Evolutionary conservation across 1,140 invertebrate species (phyloP).

Genomic region (Euschistus heros): DNA sequence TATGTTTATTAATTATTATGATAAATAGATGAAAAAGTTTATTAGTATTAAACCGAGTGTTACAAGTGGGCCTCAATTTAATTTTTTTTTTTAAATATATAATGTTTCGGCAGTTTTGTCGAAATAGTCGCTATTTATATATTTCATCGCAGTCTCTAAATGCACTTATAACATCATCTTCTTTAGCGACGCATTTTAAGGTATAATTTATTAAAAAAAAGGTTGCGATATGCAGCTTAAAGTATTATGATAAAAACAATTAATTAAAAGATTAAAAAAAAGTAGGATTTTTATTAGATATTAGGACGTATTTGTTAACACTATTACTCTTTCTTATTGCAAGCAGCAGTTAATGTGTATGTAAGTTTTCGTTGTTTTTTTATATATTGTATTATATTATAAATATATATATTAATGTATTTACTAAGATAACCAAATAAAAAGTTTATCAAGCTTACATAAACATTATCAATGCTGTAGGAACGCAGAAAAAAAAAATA

Average conservation of each 20-base stretch:
- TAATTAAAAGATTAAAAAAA: conserved; percentile 6
- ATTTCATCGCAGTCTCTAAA: conserved; percentile 13
- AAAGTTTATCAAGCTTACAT: conserved; percentile 13
- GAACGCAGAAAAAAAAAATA: conserved; percentile 4
- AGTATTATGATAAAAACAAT: conserved; percentile 2
- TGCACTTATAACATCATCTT: conserved; percentile 25
- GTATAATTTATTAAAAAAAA: conserved; percentile 9
- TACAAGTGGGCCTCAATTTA: conserved; percentile 17
- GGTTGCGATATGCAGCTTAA: background rate
- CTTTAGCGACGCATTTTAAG: conserved; percentile 12
- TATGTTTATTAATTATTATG: background rate
- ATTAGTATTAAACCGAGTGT: conserved; percentile 7
- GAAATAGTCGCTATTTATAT: conserved; percentile 8
- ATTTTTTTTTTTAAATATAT: conserved; percentile 6
- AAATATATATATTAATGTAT: conserved; percentile 8
- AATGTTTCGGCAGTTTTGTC: background rate
- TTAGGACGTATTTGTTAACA: conserved; percentile 25
- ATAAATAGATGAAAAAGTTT: background rate
- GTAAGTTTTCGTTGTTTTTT: conserved; percentile 14
- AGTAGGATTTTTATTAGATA: background rate
- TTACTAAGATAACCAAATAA: background rate
- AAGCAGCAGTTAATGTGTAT: conserved; percentile 14
- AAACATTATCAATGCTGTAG: conserved; percentile 15
- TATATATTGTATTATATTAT: conserved; percentile 8
- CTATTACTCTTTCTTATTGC: conserved; percentile 24